Conservation (phyloP, 2,113 vertebrate genomes). For the Australoheros scitulus region DNA sequence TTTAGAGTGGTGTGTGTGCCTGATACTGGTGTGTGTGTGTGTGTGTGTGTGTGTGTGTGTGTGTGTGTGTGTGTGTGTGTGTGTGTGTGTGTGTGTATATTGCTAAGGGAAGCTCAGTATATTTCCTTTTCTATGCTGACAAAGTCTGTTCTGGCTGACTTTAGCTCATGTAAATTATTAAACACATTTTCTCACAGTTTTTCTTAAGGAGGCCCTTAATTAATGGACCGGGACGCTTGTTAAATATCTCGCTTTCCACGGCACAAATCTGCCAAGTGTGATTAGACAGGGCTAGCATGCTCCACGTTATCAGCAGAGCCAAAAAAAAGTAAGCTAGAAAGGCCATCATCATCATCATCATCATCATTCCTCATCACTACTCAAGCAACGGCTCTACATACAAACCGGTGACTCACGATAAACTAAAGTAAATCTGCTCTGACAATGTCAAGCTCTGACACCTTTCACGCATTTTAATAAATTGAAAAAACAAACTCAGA, state of each 20-base stretch:
- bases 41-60: too few relatives aligned
- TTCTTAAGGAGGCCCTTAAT: constrained; percentile 56
- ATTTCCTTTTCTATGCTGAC: neutral
- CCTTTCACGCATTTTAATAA: constrained; percentile 56
- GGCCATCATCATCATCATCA: constrained; percentile 34
- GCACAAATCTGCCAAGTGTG: constrained; percentile 70
- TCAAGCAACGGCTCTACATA: constrained; percentile 38
- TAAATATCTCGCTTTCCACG: constrained; percentile 64
- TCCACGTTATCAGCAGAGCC: constrained; percentile 45
- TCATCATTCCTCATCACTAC: constrained; percentile 46
- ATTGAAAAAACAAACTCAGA: constrained; percentile 47
- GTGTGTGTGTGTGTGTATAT: too few relatives aligned
- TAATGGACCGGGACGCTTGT: constrained; percentile 59
- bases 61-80: too few relatives aligned
- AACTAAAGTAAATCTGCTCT: constrained; percentile 41
- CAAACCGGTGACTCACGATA: constrained; percentile 41
- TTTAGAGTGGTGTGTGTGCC: too few relatives aligned
- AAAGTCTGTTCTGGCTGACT: constrained; percentile 37
- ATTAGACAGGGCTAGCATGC: constrained; percentile 53
- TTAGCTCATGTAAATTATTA: constrained; percentile 66
- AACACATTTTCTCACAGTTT: constrained; percentile 34
- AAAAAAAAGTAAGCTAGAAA: constrained; percentile 25
- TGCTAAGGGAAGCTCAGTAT: neutral
- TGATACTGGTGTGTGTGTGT: too few relatives aligned
- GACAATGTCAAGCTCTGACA: constrained; percentile 54